phyloP scores from a whole-genome alignment of 2,113 vertebrate genomes.

The Cervus canadensis region DNA sequence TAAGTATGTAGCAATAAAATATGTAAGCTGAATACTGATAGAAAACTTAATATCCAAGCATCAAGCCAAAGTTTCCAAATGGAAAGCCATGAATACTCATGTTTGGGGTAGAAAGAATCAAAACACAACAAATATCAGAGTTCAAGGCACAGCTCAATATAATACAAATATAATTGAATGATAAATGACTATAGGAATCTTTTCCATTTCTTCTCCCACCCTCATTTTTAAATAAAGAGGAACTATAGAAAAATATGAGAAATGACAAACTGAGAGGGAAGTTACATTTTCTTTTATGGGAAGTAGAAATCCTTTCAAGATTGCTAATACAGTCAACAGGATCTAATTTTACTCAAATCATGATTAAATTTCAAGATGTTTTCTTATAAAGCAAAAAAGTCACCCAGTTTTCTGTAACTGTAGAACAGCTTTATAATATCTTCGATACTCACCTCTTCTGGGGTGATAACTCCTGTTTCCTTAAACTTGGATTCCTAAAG shows the following conservation, averaged over 20 bases:
- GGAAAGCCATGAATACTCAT: neutral
- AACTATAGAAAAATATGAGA: slow-evolving; percentile 52
- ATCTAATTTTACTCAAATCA: slow-evolving; percentile 7
- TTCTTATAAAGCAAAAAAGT: neutral
- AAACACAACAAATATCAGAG: neutral
- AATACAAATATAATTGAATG: neutral
- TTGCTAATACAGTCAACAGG: neutral
- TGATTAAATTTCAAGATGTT: neutral
- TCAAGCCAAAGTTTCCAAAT: neutral
- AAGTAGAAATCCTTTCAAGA: slow-evolving; percentile 12
- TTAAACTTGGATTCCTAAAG: slow-evolving; percentile 98
- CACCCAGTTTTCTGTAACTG: neutral
- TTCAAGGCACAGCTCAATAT: neutral
- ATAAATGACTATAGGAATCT: neutral
- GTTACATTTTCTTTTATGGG: neutral
- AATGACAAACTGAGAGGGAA: slow-evolving; percentile 34
- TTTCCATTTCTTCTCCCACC: neutral
- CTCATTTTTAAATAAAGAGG: slow-evolving; percentile 40
- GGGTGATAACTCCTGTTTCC: slow-evolving; percentile 98
- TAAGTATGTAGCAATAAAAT: neutral
- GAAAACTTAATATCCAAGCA: neutral
- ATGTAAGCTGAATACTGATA: neutral
- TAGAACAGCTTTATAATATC: slow-evolving; percentile 13
- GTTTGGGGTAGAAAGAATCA: neutral
- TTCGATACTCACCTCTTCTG: slow-evolving; percentile 91